Conservation (phyloP, 2,888 invertebrate species). For the Octodonta nipae region DNA sequence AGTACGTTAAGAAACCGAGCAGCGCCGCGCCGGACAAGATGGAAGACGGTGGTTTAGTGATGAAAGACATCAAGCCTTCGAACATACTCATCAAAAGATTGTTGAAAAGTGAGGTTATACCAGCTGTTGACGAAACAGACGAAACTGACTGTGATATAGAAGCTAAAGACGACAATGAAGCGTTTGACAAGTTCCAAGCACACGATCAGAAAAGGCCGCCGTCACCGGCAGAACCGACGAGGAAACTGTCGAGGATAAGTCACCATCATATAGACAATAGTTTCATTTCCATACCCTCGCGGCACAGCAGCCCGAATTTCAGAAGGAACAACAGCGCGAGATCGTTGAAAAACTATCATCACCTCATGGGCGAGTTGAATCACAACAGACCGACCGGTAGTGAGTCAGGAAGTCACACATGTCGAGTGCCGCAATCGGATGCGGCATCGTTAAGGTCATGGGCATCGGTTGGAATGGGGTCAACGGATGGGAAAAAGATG, state of each 20-base stretch:
- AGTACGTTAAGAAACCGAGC: background rate
- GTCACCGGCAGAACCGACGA: constrained; percentile 19
- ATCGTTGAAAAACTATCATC: constrained; percentile 23
- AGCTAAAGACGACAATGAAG: constrained; percentile 7
- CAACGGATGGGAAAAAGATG: constrained; percentile 75
- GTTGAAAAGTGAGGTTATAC: constrained; percentile 10
- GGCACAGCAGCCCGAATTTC: constrained; percentile 23
- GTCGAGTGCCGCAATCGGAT: constrained; percentile 37
- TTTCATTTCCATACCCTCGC: constrained; percentile 17
- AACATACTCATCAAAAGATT: constrained; percentile 8
- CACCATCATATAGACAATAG: constrained; percentile 9
- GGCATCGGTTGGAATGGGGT: constrained; percentile 77
- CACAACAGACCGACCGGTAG: constrained; percentile 15
- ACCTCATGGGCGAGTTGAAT: constrained; percentile 14
- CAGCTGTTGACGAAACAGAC: constrained; percentile 11
- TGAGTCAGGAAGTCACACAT: constrained; percentile 43
- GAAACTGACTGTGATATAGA: constrained; percentile 17
- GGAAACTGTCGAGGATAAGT: constrained; percentile 12
- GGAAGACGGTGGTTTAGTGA: constrained; percentile 12
- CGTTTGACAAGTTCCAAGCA: background rate
- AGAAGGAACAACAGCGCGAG: constrained; percentile 24
- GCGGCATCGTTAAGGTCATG: constrained; percentile 64
- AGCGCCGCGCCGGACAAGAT: constrained; percentile 12
- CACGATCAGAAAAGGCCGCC: constrained; percentile 2
- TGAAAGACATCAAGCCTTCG: constrained; percentile 13